phyloP scores from a whole-genome alignment of 2,888 invertebrate species.

The Sinhomidia bicolor region DNA sequence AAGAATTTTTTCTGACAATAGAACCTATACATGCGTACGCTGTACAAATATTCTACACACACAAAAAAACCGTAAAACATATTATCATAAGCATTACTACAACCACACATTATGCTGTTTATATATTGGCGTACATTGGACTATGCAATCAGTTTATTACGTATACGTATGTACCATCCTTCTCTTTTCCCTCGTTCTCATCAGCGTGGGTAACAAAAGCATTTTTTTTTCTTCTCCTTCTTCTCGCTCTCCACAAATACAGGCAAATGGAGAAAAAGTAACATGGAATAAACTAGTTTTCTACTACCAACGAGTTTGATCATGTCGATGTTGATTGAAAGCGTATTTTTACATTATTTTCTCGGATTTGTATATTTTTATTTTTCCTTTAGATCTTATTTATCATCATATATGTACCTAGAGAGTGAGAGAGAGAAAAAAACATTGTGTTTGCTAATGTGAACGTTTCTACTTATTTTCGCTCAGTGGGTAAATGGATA shows the following conservation, averaged over 20 bases:
- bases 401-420: not conserved
- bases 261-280: not conserved
- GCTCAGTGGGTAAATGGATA: not conserved
- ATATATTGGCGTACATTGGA: too few relatives aligned
- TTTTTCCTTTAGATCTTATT: not conserved
- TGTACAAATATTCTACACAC: not conserved
- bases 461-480: not conserved
- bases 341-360: constrained; percentile 67
- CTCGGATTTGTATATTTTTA: not conserved
- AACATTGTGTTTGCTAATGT: not conserved
- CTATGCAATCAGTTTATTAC: not conserved
- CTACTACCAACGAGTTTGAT: constrained; percentile 50
- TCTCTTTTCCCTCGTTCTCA: constrained; percentile 15
- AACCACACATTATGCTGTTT: not conserved
- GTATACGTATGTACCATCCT: not conserved
- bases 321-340: constrained; percentile 74
- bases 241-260: constrained; percentile 14
- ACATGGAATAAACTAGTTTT: constrained; percentile 60
- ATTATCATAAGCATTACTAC: not conserved
- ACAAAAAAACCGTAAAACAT: not conserved
- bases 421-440: too few relatives aligned
- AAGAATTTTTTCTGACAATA: constrained; percentile 23
- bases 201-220: constrained; percentile 10
- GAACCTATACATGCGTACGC: not conserved
- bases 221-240: constrained; percentile 19